phyloP scores from a whole-genome alignment of 2,888 invertebrate species.

The Cryptophagus acutangulus region DNA sequence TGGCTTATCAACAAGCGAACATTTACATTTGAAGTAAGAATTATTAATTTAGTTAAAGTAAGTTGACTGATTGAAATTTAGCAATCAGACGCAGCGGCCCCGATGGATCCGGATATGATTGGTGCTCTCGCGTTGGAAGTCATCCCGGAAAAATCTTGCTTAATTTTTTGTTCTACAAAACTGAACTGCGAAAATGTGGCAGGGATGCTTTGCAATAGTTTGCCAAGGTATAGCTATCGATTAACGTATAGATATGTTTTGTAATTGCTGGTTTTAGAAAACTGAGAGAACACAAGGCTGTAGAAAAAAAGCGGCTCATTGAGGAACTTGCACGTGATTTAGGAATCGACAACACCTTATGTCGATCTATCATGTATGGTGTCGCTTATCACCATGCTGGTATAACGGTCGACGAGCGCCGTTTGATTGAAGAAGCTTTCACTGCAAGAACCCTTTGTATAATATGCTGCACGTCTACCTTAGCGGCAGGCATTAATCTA shows the following conservation, averaged over 20 bases:
- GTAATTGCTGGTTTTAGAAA: constrained; percentile 48
- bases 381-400: constrained; percentile 91
- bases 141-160: constrained; percentile 71
- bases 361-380: constrained; percentile 68
- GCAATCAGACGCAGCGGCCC: too few species aligned
- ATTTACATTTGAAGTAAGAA: too few species aligned
- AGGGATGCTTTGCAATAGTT: too few species aligned
- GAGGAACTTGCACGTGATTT: too few species aligned
- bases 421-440: constrained; percentile 78
- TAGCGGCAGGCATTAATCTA: constrained; percentile 97
- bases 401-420: constrained; percentile 81
- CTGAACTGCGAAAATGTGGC: constrained; percentile 91
- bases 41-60: too few species aligned
- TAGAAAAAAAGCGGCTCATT: too few species aligned
- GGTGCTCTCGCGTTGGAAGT: constrained; percentile 78
- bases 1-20: too few species aligned
- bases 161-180: constrained; percentile 91
- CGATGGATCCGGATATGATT: constrained; percentile 82
- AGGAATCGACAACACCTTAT: constrained; percentile 66
- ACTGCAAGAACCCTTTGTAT: constrained; percentile 78
- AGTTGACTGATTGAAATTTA: too few species aligned
- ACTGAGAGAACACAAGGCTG: constrained; percentile 52
- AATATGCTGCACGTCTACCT: constrained; percentile 90
- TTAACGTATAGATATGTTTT: constrained; percentile 1
- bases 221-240: constrained; percentile 16